Conservation (phyloP, 2,113 vertebrate species). For the Onychostoma macrolepis region DNA sequence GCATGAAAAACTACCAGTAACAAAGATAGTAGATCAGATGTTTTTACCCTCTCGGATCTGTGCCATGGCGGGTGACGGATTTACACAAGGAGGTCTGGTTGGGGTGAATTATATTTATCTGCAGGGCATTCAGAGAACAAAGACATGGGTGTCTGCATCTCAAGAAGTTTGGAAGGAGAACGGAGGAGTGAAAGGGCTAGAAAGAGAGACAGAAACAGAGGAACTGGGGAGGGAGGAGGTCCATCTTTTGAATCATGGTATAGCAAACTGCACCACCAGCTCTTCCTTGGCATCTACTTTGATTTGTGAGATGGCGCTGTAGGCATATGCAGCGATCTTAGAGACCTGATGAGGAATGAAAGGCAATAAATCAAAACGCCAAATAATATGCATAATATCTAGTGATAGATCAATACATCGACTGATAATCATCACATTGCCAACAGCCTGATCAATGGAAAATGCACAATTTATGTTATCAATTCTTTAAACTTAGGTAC, state of each 20-base stretch:
- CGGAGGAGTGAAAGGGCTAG: slow-evolving; percentile 1
- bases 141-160: slow-evolving; percentile 41
- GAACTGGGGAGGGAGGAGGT: slow-evolving; percentile 45
- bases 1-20: not conserved
- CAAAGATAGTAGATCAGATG: not conserved
- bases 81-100: not conserved
- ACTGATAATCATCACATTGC: no score
- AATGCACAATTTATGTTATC: not conserved
- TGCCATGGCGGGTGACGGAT: not conserved
- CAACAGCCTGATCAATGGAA: no score
- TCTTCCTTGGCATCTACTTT: slow-evolving; percentile 95
- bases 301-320: slow-evolving; percentile 96
- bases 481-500: not conserved
- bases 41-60: not conserved
- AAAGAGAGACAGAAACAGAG: slow-evolving; percentile 48
- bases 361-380: not conserved
- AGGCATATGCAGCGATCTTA: slow-evolving; percentile 93
- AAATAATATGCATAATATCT: not conserved
- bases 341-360: slow-evolving; percentile 80
- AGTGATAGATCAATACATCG: not conserved
- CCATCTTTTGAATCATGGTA: slow-evolving; percentile 79
- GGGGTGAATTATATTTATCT: slow-evolving; percentile 20
- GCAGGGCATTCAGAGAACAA: slow-evolving; percentile 52
- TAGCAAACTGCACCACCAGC: slow-evolving; percentile 95
- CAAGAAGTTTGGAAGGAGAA: slow-evolving; percentile 42